Evolutionary conservation across 2,888 invertebrate species (phyloP), one percentile per base, ranked within the genome.

Genomic region (Dorcus hopei): DNA sequence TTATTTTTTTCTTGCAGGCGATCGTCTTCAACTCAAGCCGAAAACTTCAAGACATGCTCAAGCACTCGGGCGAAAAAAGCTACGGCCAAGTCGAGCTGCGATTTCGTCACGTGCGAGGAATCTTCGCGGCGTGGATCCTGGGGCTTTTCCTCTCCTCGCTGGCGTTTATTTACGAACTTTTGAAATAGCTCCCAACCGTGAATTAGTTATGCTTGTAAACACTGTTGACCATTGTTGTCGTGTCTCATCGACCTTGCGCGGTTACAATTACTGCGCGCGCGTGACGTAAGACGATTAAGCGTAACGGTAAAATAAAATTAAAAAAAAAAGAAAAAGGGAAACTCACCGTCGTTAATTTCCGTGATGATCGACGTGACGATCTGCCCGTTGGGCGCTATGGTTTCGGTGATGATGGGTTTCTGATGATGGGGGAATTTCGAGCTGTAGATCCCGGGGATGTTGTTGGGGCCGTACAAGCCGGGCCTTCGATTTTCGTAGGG

Each of bases 311-410:
- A 6, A 47, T 39, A 14, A 19, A 14, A 14, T 14, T 14, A 14
- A 14, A 14, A 14, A 1, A 3, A 42, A 14, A 47, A n/a, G n/a
- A 52, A 55, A 26, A 54, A 54, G 45, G 52, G 52, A 42, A 40
- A 71, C 76, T 76, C 65, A 76, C 76, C 70, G 41, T 71, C 65
- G 53, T 41, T 67, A 56, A 77, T 64, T 61, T 74, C 73, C 3
- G 76, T 77, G 49, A 79, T 75, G 53, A 77, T 74, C 6, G 77
- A 76, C 9, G 76, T 77, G 43, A 79, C 74, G 9, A 70, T 69
- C 52, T 74, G 72, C 11, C 79, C 79, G 57, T 74, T 59, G 3
- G 70, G 63, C n/a, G 74, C 75, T 38, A 70, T 63, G 54, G 65
- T 72, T 48, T 76, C 66, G 2, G 70, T 72, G 3, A 76, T 65